Conservation (phyloP, 2,113 vertebrate species). For the Gnathonemus echidnorhynchus region DNA sequence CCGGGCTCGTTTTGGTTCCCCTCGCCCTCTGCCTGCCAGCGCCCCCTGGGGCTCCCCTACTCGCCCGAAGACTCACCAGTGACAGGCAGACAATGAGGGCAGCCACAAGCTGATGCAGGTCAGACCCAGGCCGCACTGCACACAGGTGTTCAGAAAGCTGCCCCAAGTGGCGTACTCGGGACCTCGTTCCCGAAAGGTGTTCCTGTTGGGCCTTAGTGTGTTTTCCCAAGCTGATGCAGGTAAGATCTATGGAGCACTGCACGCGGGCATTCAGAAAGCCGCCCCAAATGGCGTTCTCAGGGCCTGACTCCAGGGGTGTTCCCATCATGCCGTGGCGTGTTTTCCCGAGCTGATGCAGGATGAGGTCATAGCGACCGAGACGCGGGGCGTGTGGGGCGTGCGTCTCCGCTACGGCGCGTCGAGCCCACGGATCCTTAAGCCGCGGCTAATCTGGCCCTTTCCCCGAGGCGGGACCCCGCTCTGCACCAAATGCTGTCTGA, state of each 20-base stretch:
- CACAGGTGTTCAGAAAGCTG: neutral
- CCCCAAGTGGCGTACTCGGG: neutral
- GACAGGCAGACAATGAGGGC: neutral
- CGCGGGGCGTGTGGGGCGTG: constrained; percentile 29
- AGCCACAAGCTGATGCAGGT: neutral
- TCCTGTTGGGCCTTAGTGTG: neutral
- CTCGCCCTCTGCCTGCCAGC: neutral
- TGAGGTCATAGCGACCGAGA: neutral
- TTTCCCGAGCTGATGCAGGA: neutral
- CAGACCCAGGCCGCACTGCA: neutral
- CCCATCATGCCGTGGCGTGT: neutral
- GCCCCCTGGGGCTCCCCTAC: neutral
- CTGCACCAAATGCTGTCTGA: constrained; percentile 33
- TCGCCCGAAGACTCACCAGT: neutral
- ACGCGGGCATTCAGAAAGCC: neutral
- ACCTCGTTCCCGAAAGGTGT: neutral
- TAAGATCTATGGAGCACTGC: neutral
- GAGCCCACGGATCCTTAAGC: constrained; percentile 44
- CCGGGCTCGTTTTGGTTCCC: neutral
- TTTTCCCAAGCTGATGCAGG: neutral
- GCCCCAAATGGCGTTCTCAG: neutral
- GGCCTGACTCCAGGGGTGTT: neutral
- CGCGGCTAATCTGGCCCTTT: constrained; percentile 61
- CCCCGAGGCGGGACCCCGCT: constrained; percentile 35
- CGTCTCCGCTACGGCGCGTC: constrained; percentile 48